These are phyloP conservation scores for Cladorhizidae sp. DNA, from an alignment of 37 sponge, comb jelly and placozoan genomes.

Conservation along the genomic window DNA sequence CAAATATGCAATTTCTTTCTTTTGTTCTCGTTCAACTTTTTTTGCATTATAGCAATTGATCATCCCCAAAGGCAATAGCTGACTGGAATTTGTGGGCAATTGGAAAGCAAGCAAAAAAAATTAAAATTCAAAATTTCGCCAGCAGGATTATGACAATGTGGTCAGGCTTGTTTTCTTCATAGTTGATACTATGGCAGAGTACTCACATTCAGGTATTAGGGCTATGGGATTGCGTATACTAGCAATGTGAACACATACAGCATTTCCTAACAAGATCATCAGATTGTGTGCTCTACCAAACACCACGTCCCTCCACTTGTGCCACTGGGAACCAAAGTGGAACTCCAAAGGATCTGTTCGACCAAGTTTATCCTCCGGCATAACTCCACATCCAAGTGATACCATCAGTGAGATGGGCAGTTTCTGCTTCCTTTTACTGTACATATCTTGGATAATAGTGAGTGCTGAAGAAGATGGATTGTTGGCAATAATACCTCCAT, in stretches of 20 bases:
- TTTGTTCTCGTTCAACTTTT: no score
- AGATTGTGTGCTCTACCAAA: constrained; percentile 14
- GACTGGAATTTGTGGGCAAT: no score
- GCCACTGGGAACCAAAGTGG: constrained; percentile 47
- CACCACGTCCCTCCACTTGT: constrained; percentile 11
- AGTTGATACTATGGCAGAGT: no score
- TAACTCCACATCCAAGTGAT: constrained; percentile 45
- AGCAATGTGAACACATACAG: constrained; percentile 23
- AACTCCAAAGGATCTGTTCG: constrained; percentile 34
- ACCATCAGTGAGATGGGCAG: constrained; percentile 40
- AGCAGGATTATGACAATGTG: no score
- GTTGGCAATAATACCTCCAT: constrained; percentile 65
- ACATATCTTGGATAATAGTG: constrained; percentile 58
- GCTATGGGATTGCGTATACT: no score
- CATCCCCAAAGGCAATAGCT: no score
- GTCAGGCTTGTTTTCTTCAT: no score
- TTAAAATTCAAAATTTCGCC: no score
- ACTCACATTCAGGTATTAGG: no score
- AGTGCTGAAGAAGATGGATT: constrained; percentile 60
- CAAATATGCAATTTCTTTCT: no score
- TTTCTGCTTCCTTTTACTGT: constrained; percentile 15
- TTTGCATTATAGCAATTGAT: no score
- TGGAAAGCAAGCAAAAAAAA: no score
- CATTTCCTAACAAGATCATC: constrained; percentile 17
- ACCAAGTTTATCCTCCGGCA: constrained; percentile 32